Conservation (phyloP, 64 coral and sea anemone species). For the Stichodactyla helianthus region DNA sequence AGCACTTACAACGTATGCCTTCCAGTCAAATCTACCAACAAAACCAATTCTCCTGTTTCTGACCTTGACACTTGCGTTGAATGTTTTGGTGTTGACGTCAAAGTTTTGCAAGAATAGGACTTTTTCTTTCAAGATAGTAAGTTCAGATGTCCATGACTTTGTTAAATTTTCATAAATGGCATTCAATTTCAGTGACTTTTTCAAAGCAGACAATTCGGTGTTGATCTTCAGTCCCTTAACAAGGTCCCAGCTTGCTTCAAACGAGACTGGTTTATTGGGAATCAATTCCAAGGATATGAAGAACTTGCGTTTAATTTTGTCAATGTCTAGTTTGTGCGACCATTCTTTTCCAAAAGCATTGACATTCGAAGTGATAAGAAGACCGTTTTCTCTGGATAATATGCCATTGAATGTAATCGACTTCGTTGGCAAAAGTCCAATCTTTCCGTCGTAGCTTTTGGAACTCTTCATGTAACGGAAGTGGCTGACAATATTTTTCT, state of each 20-base stretch:
- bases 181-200: conserved; percentile 53
- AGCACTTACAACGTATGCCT: conserved; percentile 58
- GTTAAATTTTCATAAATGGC: conserved; percentile 50
- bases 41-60: conserved; percentile 70
- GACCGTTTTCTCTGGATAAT: conserved; percentile 42
- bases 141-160: conserved; percentile 51
- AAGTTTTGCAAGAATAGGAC: conserved; percentile 53
- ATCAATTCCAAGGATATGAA: conserved; percentile 66
- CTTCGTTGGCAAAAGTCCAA: conserved; percentile 52
- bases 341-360: conserved; percentile 75
- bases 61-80: conserved; percentile 31
- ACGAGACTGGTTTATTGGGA: conserved; percentile 46
- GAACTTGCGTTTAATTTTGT: conserved; percentile 32
- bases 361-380: conserved; percentile 38
- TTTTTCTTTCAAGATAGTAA: conserved; percentile 66
- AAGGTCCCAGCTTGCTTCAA: conserved; percentile 62
- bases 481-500: conserved; percentile 54
- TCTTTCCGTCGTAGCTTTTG: conserved; percentile 49
- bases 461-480: conserved; percentile 36
- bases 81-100: conserved; percentile 63
- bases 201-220: conserved; percentile 61
- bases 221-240: conserved; percentile 67
- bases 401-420: conserved; percentile 54
- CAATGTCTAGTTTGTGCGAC: conserved; percentile 67
- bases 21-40: conserved; percentile 79